Base-by-base conservation (phyloP, 2,888 invertebrate genomes). In the Pristionchus maxplancki region DNA sequence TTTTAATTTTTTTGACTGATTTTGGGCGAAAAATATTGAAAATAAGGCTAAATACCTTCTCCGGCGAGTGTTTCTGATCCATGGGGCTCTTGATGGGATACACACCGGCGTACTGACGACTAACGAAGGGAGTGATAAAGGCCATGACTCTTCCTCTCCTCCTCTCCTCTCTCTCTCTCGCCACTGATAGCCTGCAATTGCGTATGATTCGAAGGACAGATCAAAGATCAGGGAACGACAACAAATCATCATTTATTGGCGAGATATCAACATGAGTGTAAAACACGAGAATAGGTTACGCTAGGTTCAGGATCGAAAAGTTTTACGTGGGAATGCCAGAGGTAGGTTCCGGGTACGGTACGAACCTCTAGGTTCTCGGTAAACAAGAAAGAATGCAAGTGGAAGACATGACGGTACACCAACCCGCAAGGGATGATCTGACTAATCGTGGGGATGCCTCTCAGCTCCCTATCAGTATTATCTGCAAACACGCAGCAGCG, bases 41-140 rank as follows among this genome's bases (percentile, higher is more conserved):
- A 67, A 4, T 28, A 1, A 24, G n/a, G 15, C n/a, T n/a, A n/a
- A 1, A 0, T 31, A 83, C 82, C 82, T 83, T 83, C 20, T 83
- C 82, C 0, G 53, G 28, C 44, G 78, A 44, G 44, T 48, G 78
- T 20, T 40, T 37, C 3, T 37, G 24, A 8, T 40, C 78, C 78
- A 48, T 48, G 17, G 28, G 15, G 28, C n/a, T 64, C 78, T 78
- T 78, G 78, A 78, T 48, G 44, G 85, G 44, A 31, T 85, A 85
- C 44, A 85, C 85, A 31, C 62, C 64, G 15, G 44, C 62, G 85
- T 64, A 85, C 85, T 85, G 85, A 6, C 85, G 62, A 44, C 64
- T 64, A 64, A 85, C 85, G 64, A 64, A 85, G 44, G 85, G 85
- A 85, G 85, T 85, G 85, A 85, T 85, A 85, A 85, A 85, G 85